Conservation (phyloP, 1,140 invertebrate species). For the Drosophila nigrodunni region DNA sequence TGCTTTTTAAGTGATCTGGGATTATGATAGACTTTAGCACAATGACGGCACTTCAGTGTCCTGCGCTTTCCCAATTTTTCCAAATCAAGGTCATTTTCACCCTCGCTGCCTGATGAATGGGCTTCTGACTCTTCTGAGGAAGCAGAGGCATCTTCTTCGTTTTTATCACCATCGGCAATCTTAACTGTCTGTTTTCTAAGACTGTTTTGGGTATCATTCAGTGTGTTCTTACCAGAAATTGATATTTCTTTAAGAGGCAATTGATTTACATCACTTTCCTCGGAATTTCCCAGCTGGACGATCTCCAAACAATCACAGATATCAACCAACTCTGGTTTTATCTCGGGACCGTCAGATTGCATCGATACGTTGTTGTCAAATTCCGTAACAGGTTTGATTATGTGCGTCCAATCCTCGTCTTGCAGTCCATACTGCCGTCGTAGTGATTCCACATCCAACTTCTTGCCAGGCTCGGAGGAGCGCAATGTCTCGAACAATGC, state of each 20-base stretch:
- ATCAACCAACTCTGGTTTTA: slow-evolving; percentile 60
- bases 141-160: background rate
- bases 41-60: slow-evolving; percentile 44
- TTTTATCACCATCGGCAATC: background rate
- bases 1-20: slow-evolving; percentile 63
- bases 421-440: slow-evolving; percentile 57
- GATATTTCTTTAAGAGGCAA: slow-evolving; percentile 39
- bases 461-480: slow-evolving; percentile 36
- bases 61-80: slow-evolving; percentile 33
- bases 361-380: background rate
- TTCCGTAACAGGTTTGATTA: slow-evolving; percentile 54
- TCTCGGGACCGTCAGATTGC: background rate
- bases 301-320: background rate
- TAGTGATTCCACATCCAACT: slow-evolving; percentile 53
- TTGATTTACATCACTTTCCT: background rate
- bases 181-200: background rate
- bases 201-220: background rate
- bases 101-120: background rate
- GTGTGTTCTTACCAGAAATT: background rate
- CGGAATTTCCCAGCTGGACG: background rate
- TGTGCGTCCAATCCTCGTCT: slow-evolving; percentile 64
- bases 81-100: background rate
- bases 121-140: background rate
- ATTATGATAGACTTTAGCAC: slow-evolving; percentile 59
- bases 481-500: slow-evolving; percentile 66